Conservation (phyloP, 2,888 invertebrate species). For the Macroteleia sp. region DNA sequence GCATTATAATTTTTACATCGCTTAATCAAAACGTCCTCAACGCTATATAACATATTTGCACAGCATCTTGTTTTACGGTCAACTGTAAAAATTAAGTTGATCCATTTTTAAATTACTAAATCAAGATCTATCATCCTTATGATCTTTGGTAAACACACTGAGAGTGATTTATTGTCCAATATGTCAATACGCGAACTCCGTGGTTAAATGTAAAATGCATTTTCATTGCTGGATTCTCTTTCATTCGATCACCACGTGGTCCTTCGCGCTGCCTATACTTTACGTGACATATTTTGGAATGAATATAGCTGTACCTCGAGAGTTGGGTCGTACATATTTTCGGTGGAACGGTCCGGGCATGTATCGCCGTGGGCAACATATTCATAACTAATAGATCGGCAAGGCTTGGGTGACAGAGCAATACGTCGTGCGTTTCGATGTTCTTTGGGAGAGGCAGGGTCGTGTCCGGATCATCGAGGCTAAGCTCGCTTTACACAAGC, state of each 20-base stretch:
- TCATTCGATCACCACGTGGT: conserved; percentile 49
- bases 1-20: too few relatives aligned
- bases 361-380: conserved; percentile 83
- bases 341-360: conserved; percentile 76
- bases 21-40: too few relatives aligned
- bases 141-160: conserved; percentile 17
- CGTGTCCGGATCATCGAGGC: conserved; percentile 72
- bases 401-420: conserved; percentile 81
- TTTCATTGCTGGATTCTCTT: conserved; percentile 52
- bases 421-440: conserved; percentile 82
- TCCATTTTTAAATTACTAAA: conserved; percentile 16
- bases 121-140: conserved; percentile 45
- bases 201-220: conserved; percentile 42
- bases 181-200: conserved; percentile 23
- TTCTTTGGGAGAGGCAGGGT: conserved; percentile 69
- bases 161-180: conserved; percentile 47
- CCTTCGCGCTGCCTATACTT: conserved; percentile 68
- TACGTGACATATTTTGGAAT: conserved; percentile 77
- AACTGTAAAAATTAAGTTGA: neutral
- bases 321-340: conserved; percentile 77
- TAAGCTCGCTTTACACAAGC: conserved; percentile 72
- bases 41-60: too few relatives aligned
- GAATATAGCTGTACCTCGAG: conserved; percentile 73
- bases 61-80: neutral
- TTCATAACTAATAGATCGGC: conserved; percentile 83